Base-by-base conservation (phyloP, 2,888 invertebrate species). In the Hedychridium roseum region DNA sequence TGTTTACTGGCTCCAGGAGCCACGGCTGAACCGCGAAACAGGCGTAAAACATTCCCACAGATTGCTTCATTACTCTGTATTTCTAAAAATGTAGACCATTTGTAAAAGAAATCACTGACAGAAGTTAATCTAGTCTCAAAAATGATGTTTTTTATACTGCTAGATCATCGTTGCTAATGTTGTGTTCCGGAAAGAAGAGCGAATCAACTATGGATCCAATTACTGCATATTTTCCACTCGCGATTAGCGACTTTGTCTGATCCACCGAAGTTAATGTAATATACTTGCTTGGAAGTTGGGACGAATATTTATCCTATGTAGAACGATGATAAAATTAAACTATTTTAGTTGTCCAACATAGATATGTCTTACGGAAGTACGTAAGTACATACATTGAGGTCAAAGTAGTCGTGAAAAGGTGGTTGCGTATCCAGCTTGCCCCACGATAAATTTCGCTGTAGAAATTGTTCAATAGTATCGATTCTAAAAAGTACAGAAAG, bases 21-120 rank as follows among this genome's bases (percentile, higher is more conserved):
- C 77, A 76, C 0, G 75, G 68, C 40, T 73, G 73, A 2, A 73
- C 66, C 2, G 67, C 74, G 36, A 77, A 77, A 0, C 62, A 51
- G 0, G 61, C 38, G 18, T 71, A 73, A 42, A 60, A 74, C 2
- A 60, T 45, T 2, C 65, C 69, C 2, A 66, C 45, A 1, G 46
- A n/a, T 11, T 68, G 21, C 31, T 48, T 66, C 76, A 77, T 77
- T 0, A 76, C 21, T 36, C 76, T 60, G 35, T 69, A 68, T 27
- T 40, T 47, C 76, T 76, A 35, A 1, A 39, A 54, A 23, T 23
- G 11, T 32, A 5, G 7, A 26, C 34, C 11, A 30, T 26, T 14
- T n/a, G 12, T 32, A 12, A 30, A 39, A 30, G 0, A 7, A n/a
- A 26, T 28, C 2, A 7, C 2, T 23, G 31, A 31, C 5, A 31